phyloP scores from a whole-genome alignment of 2,888 invertebrate genomes.

The Ametastegia equiseti region DNA sequence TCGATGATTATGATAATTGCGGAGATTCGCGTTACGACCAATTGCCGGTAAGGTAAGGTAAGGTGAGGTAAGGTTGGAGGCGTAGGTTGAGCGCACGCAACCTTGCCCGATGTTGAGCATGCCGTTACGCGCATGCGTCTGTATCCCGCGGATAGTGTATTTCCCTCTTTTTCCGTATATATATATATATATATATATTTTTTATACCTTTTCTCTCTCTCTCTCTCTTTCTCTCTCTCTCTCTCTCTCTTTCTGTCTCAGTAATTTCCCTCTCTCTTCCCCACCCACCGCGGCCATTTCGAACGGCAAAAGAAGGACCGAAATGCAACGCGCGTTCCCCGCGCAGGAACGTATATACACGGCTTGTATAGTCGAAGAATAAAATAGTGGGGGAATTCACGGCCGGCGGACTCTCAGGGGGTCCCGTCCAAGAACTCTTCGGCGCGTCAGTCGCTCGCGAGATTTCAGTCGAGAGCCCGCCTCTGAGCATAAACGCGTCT shows the following conservation, averaged over 20 bases:
- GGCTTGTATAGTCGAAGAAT: slow-evolving; percentile 44
- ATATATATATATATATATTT: too few relatives aligned
- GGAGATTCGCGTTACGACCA: not conserved
- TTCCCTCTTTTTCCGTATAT: slow-evolving; percentile 18
- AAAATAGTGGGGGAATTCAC: slow-evolving; percentile 63
- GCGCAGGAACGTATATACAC: slow-evolving; percentile 36
- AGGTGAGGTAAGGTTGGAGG: slow-evolving; percentile 39
- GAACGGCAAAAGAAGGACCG: slow-evolving; percentile 47
- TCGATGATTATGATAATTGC: not conserved
- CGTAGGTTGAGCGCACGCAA: slow-evolving; percentile 43
- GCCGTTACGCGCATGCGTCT: slow-evolving; percentile 65
- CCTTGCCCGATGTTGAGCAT: slow-evolving; percentile 35
- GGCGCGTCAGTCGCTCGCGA: slow-evolving; percentile 71
- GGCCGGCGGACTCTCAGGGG: slow-evolving; percentile 65
- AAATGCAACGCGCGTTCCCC: slow-evolving; percentile 38
- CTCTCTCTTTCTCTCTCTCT: not conserved
- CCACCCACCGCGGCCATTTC: slow-evolving; percentile 36
- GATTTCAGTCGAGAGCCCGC: slow-evolving; percentile 59
- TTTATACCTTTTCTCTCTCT: not conserved
- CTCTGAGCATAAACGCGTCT: slow-evolving; percentile 28
- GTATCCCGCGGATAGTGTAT: not conserved
- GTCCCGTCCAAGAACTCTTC: slow-evolving; percentile 66
- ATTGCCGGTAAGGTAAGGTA: not conserved
- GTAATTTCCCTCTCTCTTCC: not conserved
- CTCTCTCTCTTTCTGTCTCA: not conserved